Conservation (phyloP, 2,888 invertebrate species). For the Athrips mouffetella region DNA sequence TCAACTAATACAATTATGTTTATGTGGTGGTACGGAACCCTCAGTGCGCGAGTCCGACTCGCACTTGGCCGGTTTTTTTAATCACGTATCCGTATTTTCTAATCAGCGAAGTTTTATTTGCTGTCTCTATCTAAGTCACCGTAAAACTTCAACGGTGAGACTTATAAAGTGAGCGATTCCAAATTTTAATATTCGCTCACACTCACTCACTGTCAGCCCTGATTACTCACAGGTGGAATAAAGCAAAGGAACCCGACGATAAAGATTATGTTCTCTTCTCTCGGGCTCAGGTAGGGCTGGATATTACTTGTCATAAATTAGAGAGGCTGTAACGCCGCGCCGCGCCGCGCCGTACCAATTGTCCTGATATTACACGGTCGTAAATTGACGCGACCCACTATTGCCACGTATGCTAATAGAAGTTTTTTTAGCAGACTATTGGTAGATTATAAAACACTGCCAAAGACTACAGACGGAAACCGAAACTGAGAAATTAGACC, state of each 20-base stretch:
- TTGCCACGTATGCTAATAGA: conserved; percentile 42
- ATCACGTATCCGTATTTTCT: no score
- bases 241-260: conserved; percentile 57
- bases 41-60: no score
- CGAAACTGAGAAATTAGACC: background rate
- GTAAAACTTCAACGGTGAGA: no score
- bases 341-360: conserved; percentile 58
- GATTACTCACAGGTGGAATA: conserved; percentile 30
- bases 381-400: conserved; percentile 49
- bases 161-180: no score
- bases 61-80: no score
- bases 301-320: conserved; percentile 70
- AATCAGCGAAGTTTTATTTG: no score
- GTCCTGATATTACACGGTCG: conserved; percentile 66
- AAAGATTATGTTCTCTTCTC: conserved; percentile 64
- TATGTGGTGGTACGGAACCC: no score
- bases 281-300: conserved; percentile 44
- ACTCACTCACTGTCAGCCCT: conserved; percentile 22
- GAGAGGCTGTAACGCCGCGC: conserved; percentile 39
- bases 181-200: conserved; percentile 41
- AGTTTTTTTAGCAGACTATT: no score
- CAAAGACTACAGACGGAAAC: background rate
- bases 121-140: no score
- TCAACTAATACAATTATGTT: no score
- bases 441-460: no score